Evolutionary conservation across 2,888 invertebrate genomes (phyloP).

Genomic region (Diadegma fenestrale): DNA sequence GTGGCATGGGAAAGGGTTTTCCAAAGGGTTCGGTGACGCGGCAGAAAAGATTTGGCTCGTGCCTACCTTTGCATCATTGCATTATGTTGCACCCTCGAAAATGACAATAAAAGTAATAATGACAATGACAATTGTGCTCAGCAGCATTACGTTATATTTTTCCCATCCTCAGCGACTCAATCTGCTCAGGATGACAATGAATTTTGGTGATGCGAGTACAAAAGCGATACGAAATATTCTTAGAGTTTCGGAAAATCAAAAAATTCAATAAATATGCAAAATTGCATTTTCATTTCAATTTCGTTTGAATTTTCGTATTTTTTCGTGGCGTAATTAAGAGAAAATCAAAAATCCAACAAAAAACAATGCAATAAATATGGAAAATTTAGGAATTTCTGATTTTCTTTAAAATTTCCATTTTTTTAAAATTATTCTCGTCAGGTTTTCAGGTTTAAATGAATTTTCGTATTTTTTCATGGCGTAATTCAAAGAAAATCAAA

Average conservation of each 20-base stretch:
- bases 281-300: too few species aligned
- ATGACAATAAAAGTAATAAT: background rate
- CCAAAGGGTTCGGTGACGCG: constrained; percentile 16
- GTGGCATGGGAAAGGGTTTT: constrained; percentile 28
- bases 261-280: background rate
- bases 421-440: too few species aligned
- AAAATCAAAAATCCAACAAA: too few species aligned
- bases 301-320: too few species aligned
- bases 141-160: background rate
- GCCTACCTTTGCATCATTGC: constrained; percentile 56
- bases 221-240: constrained; percentile 26
- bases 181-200: constrained; percentile 33
- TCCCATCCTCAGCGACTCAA: background rate
- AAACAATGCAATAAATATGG: too few species aligned
- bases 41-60: constrained; percentile 45
- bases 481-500: too few species aligned
- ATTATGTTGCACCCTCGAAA: constrained; percentile 59
- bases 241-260: background rate
- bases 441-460: too few species aligned
- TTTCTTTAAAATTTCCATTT: too few species aligned
- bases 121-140: constrained; percentile 15
- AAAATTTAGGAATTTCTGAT: too few species aligned
- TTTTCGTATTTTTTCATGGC: too few species aligned
- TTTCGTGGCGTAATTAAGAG: too few species aligned
- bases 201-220: constrained; percentile 33